These are phyloP conservation scores for Leptinotarsa defecta DNA, from an alignment of 1,140 invertebrate genomes.

Conservation along the genomic window DNA sequence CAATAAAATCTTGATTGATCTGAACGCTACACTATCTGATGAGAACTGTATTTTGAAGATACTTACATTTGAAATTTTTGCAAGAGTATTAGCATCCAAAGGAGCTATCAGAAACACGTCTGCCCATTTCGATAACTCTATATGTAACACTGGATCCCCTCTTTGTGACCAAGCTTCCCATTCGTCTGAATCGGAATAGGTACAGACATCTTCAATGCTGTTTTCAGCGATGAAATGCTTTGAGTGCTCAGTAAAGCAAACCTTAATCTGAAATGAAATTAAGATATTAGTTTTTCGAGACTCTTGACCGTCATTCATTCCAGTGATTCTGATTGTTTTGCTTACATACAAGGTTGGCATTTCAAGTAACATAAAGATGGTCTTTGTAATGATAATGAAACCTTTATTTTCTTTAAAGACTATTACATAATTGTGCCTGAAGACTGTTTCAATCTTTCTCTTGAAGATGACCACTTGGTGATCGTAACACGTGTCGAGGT, in stretches of 20 bases:
- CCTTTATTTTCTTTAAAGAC: too few relatives aligned
- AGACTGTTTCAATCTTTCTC: too few relatives aligned
- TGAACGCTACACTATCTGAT: too few relatives aligned
- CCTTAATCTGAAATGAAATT: conserved; percentile 64
- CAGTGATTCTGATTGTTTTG: too few relatives aligned
- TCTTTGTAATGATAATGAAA: too few relatives aligned
- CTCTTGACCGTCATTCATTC: too few relatives aligned
- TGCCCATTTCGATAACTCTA: conserved; percentile 95
- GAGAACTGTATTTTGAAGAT: not conserved
- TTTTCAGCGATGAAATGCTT: conserved; percentile 81
- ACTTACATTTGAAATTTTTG: conserved; percentile 82
- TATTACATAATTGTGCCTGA: too few relatives aligned
- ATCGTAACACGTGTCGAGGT: too few relatives aligned
- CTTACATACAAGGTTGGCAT: too few relatives aligned
- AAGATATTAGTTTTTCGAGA: not conserved
- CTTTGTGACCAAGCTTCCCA: conserved; percentile 90
- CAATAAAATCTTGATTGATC: too few relatives aligned
- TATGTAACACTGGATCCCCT: conserved; percentile 95
- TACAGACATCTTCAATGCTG: conserved; percentile 65
- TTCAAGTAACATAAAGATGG: too few relatives aligned
- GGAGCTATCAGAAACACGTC: conserved; percentile 93
- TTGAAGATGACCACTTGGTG: too few relatives aligned
- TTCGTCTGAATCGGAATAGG: conserved; percentile 85
- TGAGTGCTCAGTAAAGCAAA: conserved; percentile 84
- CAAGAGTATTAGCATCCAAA: conserved; percentile 94